Evolutionary conservation across 2,797 vertebrate genomes (phyloP), one percentile per base, ranked within the genome.

Genomic region (Lepidocolaptes lacrymiger): DNA sequence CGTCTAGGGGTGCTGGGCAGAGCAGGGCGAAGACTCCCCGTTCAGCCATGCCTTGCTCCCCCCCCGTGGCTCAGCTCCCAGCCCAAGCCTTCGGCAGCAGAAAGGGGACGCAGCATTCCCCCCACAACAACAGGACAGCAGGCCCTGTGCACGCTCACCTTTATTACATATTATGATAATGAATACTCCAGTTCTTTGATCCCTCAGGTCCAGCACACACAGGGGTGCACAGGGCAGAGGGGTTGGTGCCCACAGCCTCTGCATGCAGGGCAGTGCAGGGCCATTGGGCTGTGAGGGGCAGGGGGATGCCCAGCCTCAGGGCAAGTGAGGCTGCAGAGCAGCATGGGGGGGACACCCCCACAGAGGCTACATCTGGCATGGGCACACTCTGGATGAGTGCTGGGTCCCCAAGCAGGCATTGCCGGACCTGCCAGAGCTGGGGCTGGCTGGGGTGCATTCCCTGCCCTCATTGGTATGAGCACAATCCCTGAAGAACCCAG

Each of bases 121-220:
- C 4, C 16, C 9, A 10, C 36, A 22, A 8, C 4, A 51, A 67
- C 14, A 69, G 59, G 41, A 92, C 39, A 41, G 37, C 17, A 16
- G 30, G 54, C 26, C 62, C 54, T 4, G 32, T 4, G 41, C 61
- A 92, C n/a, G 67, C 77, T 95, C 74, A 86, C 66, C 26, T 91
- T 96, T 93, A 96, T 91, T 95, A 85, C 15, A 89, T 37, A 51
- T 72, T 49, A 84, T 74, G 28, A 72, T 90, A 88, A 89, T 78
- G 62, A 85, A 75, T 82, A 82, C 62, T 93, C 93, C 91, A 96
- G 95, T 96, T 93, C 75, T 93, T 89, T 58, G 84, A 89, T 86
- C 87, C 78, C 30, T 68, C 5, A 8, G 81, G 56, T 76, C 76
- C 83, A 75, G 69, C 61, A 30, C 4, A 26, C n/a, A 14, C 64